phyloP scores from a whole-genome alignment of 2,113 vertebrate genomes.

The Otocyon megalotis region DNA sequence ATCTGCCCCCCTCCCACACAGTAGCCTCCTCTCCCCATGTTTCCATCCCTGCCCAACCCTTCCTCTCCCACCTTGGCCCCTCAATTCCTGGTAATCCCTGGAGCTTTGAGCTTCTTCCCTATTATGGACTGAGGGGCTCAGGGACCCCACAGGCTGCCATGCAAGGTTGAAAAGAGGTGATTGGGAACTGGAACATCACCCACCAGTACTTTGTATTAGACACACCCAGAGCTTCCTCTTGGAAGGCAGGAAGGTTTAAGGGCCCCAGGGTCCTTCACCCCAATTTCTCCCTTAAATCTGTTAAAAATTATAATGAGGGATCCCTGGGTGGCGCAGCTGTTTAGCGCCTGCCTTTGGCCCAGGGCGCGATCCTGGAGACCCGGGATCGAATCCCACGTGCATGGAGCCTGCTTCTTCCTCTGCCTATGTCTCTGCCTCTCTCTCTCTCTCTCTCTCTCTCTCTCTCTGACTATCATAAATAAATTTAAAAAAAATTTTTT shows the following conservation, averaged over 20 bases:
- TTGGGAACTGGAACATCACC: neutral
- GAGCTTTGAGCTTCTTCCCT: neutral
- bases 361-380: no score
- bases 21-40: neutral
- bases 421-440: no score
- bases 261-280: neutral
- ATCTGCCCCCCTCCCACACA: no score
- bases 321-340: no score
- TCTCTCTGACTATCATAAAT: no score
- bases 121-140: neutral
- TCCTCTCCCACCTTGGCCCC: neutral
- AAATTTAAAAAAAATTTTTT: no score
- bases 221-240: neutral
- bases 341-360: no score
- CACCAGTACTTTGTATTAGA: neutral
- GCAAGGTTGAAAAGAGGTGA: neutral
- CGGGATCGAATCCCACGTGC: no score
- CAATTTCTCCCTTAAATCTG: neutral
- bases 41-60: neutral
- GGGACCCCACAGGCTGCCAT: neutral
- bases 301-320: neutral
- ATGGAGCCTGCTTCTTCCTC: no score
- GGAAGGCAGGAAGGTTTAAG: neutral
- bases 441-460: no score
- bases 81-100: neutral